phyloP scores from a whole-genome alignment of 2,113 vertebrate species.

The Plestiodon gilberti region DNA sequence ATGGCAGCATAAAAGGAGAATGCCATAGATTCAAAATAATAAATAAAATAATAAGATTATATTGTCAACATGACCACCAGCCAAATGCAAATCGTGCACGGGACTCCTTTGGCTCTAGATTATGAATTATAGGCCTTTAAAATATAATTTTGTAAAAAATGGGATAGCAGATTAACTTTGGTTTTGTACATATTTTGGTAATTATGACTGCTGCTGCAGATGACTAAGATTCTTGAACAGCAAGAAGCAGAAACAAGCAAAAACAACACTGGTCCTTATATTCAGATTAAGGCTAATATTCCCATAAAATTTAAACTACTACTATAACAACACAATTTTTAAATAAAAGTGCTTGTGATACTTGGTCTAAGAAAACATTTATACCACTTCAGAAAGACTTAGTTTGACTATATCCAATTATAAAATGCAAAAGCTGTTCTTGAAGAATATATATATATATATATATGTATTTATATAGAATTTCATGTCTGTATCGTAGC shows the following conservation, averaged over 20 bases:
- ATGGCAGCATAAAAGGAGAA: conserved; percentile 53
- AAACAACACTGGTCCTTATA: conserved; percentile 68
- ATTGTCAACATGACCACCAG: conserved; percentile 51
- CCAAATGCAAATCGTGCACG: conserved; percentile 60
- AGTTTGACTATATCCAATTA: conserved; percentile 73
- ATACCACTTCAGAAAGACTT: conserved; percentile 68
- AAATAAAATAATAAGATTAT: conserved; percentile 73
- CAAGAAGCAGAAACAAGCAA: conserved; percentile 62
- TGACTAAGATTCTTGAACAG: conserved; percentile 71
- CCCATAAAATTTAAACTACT: conserved; percentile 71
- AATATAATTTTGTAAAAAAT: conserved; percentile 58
- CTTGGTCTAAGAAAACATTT: conserved; percentile 66
- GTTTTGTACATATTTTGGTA: conserved; percentile 77
- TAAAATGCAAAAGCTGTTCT: conserved; percentile 73
- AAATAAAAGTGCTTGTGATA: conserved; percentile 77
- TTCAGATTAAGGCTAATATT: conserved; percentile 72
- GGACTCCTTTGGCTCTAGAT: conserved; percentile 67
- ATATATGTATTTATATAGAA: conserved; percentile 59
- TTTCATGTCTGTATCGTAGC: conserved; percentile 68
- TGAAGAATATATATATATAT: conserved; percentile 45
- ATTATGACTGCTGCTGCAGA: conserved; percentile 67
- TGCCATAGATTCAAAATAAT: conserved; percentile 67
- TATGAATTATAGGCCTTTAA: conserved; percentile 58
- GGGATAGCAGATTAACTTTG: conserved; percentile 75
- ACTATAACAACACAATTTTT: conserved; percentile 66